Base-by-base conservation (phyloP, 2,113 vertebrate species). In the Scomber scombrus region DNA sequence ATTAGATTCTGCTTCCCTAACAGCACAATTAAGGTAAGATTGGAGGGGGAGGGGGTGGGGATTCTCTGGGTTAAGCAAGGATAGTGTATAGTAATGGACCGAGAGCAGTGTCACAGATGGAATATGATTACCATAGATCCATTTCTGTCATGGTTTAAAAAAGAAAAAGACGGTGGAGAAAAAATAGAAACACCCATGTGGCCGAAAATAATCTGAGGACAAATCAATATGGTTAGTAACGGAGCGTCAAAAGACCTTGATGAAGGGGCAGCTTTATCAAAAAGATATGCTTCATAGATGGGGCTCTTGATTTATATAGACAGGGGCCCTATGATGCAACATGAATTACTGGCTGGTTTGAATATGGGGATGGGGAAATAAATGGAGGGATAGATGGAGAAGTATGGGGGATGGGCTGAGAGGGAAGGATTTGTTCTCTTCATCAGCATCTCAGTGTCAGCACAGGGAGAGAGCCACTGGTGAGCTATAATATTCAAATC, bases 121-220 rank as follows among this genome's bases (percentile, higher is more conserved):
- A 94, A 94, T 94, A 91, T 89, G 90, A 94, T 95, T 95, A 95
- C 72, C 88, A 93, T 90, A 87, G 93, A 93, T 94, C 93, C 81
- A 87, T 93, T 93, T 93, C 86, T 89, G 90, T 89, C 91, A 85
- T 90, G 89, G 86, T 85, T 90, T 82, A 88, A 76, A 78, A 79
- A 64, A 69, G 78, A 46, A 43, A 82, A 72, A 51, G 18, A 3
- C 46, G 68, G 52, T 26, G 46, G 63, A 18, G 51, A 67, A 50
- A 68, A 73, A 73, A 83, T 58, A 75, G 84, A 86, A 89, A 86
- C 77, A 15, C 68, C 55, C 72, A 72, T 51, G 82, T 73, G 80
- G 79, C 81, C 61, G 56, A 93, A 92, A 93, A 92, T 92, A 91
- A 92, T 92, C 85, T 63, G 65, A 85, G 72, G 62, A 86, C 50